Evolutionary conservation across 2,797 vertebrate species (phyloP), one percentile per base, ranked within the genome.

Genomic region (Periparus ater): DNA sequence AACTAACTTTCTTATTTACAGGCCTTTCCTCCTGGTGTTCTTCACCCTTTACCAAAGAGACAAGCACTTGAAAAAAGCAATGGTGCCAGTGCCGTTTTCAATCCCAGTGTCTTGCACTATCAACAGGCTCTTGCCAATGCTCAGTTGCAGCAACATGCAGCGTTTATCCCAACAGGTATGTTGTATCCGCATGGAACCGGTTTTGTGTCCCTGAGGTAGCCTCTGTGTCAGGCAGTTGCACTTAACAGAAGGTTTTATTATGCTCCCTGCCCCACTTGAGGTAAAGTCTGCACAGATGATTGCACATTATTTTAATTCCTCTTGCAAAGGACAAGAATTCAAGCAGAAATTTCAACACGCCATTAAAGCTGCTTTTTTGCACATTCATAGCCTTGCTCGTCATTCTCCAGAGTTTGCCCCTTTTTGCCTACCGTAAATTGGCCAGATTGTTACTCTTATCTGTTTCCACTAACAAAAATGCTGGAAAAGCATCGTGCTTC

Each of bases 41-140:
- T 99, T 96, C 99, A 99, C 73, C 98, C 98, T 88, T 98, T 99
- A 99, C 99, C 99, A 99, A 99, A 99, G 99, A 99, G 99, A 98
- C 98, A 97, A 98, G 98, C 99, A 96, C 98, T 99, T 96, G 99
- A 99, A 98, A 99, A 99, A 98, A 99, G 98, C 98, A 98, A 98
- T 96, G 99, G 99, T 94, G 97, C 98, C 98, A 98, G 97, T 97
- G 97, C 98, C 57, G 98, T 99, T 94, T 98, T 99, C 97, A 99
- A 97, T 94, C 99, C 98, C 96, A 99, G 98, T 97, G 98, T 99
- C 97, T 98, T 99, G 98, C 99, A 99, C 98, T 99, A 99, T 97
- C 99, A 99, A 96, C 99, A 99, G 98, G 99, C 99, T 96, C 98
- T 99, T 96, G 98, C 98, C 97, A 99, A 97, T 91, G 97, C 99